Conservation (phyloP, 2,113 vertebrate genomes). For the rabbit (Oryctolagus cuniculus) region DNA sequence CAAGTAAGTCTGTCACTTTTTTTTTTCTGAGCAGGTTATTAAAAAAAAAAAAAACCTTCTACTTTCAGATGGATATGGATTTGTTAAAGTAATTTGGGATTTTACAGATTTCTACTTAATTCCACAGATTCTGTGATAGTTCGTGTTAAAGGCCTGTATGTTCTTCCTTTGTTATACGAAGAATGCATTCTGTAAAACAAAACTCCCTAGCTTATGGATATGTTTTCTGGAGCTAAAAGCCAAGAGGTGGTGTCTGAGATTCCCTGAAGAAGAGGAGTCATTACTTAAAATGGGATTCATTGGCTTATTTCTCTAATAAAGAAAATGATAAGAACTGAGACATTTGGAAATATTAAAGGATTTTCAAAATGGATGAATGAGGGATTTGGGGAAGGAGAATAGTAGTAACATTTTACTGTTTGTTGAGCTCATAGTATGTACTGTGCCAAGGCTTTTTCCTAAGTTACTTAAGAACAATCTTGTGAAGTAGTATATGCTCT, state of each 20-base stretch:
- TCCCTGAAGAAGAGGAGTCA: neutral
- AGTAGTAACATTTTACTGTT: constrained; percentile 10
- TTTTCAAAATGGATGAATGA: neutral
- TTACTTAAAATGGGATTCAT: neutral
- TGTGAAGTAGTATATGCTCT: constrained; percentile 13
- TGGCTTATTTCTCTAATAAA: neutral
- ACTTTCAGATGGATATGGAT: neutral
- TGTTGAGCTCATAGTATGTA: constrained; percentile 6
- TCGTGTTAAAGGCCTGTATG: neutral
- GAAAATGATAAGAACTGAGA: neutral
- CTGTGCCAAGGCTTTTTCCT: constrained; percentile 51
- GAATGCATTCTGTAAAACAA: constrained; percentile 7
- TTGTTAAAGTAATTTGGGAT: constrained; percentile 44
- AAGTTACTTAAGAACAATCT: constrained; percentile 28
- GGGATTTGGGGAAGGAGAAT: neutral
- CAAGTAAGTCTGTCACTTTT: constrained; percentile 90
- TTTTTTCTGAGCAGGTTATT: constrained; percentile 40
- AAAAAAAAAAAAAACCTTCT: constrained; percentile 8
- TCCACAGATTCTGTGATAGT: neutral
- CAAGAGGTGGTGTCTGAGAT: neutral
- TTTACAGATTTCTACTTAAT: constrained; percentile 54
- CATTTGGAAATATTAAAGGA: neutral
- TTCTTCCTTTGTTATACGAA: constrained; percentile 21
- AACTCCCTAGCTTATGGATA: constrained; percentile 7
- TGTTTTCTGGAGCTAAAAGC: constrained; percentile 51